phyloP scores from a whole-genome alignment of 2,113 vertebrate genomes.

The Cinclus cinclus region DNA sequence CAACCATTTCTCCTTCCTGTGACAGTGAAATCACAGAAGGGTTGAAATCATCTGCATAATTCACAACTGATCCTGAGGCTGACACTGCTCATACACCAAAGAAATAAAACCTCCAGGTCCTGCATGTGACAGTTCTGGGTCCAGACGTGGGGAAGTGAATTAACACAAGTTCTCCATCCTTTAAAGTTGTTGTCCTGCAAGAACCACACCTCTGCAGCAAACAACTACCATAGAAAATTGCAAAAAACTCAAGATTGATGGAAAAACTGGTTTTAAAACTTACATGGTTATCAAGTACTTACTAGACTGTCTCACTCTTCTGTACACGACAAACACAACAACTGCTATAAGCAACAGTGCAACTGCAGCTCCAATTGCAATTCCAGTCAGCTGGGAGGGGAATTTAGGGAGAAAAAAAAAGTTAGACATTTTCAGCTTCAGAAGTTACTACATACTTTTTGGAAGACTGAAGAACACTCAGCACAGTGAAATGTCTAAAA shows the following conservation, averaged over 20 bases:
- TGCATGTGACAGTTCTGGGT: fast-evolving
- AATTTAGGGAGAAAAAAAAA: background rate
- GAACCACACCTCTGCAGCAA: background rate
- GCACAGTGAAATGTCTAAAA: background rate
- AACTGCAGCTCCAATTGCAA: constrained; percentile 77
- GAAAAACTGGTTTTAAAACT: background rate
- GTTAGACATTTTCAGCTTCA: background rate
- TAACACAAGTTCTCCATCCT: background rate
- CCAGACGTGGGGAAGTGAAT: background rate
- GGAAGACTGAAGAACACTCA: background rate
- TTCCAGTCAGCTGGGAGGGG: constrained; percentile 76
- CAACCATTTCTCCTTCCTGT: background rate
- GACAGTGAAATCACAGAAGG: background rate
- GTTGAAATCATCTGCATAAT: background rate
- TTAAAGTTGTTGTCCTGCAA: background rate
- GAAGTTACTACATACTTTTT: background rate
- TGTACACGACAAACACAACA: constrained; percentile 78
- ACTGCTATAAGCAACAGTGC: constrained; percentile 72
- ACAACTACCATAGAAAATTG: no score
- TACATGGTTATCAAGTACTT: constrained; percentile 50
- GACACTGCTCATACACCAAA: background rate
- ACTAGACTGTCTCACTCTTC: constrained; percentile 80
- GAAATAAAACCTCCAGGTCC: background rate
- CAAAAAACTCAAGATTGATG: background rate
- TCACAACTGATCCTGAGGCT: background rate